phyloP scores from a whole-genome alignment of 2,888 invertebrate species.

The Hedya salicella region DNA sequence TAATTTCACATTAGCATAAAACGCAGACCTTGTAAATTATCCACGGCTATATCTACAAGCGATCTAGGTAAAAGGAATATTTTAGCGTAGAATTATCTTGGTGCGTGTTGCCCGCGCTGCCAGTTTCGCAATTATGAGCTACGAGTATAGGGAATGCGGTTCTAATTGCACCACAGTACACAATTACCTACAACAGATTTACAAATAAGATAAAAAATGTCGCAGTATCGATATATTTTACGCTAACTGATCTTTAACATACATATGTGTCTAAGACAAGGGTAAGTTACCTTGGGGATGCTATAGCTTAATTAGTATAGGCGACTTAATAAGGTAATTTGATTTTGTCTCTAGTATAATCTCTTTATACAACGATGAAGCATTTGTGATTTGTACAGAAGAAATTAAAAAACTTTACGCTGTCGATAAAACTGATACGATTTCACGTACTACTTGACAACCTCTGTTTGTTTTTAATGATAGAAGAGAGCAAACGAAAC shows the following conservation, averaged over 20 bases:
- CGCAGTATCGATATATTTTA: too few relatives aligned
- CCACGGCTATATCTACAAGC: constrained; percentile 13
- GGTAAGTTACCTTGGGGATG: too few relatives aligned
- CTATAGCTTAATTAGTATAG: too few relatives aligned
- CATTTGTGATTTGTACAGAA: too few relatives aligned
- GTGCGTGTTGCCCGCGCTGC: background rate
- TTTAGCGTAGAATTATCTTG: constrained; percentile 18
- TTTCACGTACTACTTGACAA: too few relatives aligned
- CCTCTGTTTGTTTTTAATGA: constrained; percentile 1
- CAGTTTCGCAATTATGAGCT: constrained; percentile 38
- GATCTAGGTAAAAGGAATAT: constrained; percentile 27
- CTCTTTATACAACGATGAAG: too few relatives aligned
- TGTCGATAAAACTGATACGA: too few relatives aligned
- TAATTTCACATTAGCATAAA: constrained; percentile 25
- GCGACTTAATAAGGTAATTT: too few relatives aligned
- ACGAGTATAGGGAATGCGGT: constrained; percentile 49
- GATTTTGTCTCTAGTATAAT: too few relatives aligned
- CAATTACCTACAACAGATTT: constrained; percentile 46
- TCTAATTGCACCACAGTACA: constrained; percentile 45
- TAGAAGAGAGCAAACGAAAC: background rate
- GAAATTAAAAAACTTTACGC: too few relatives aligned
- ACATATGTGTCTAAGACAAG: too few relatives aligned
- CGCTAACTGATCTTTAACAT: too few relatives aligned
- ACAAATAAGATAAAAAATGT: constrained; percentile 17
- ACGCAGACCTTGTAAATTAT: constrained; percentile 17